These are phyloP conservation scores for Pterois miles DNA, from an alignment of 2,797 vertebrate genomes.

Conservation along the genomic window DNA sequence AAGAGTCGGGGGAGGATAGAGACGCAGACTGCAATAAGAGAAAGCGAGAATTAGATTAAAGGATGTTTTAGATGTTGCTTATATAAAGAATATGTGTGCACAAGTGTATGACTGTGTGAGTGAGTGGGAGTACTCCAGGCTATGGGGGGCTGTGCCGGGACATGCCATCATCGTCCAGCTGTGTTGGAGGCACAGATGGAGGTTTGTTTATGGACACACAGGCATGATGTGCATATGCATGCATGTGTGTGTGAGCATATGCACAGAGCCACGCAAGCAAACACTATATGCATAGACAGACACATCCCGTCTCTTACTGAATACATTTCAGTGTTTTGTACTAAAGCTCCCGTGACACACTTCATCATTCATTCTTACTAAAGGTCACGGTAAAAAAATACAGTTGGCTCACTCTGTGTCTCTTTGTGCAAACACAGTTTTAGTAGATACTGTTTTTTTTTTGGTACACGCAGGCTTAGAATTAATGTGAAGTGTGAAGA, in stretches of 20 bases:
- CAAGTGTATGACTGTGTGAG: background rate
- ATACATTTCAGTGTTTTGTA: slow-evolving; percentile 31
- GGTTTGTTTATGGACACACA: slow-evolving; percentile 61
- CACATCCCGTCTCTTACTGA: background rate
- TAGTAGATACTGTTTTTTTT: slow-evolving; percentile 10
- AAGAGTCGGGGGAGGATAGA: slow-evolving; percentile 16
- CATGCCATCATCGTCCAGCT: slow-evolving; percentile 74
- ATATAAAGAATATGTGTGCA: background rate
- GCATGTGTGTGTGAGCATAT: slow-evolving; percentile 37
- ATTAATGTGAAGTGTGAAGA: background rate
- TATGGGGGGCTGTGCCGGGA: slow-evolving; percentile 56
- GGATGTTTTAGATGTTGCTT: slow-evolving; percentile 31
- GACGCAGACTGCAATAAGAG: slow-evolving; percentile 15
- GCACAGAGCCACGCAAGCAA: slow-evolving; percentile 19
- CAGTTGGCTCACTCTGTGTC: background rate
- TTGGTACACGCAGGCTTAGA: background rate
- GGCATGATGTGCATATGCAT: slow-evolving; percentile 49
- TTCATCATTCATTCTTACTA: slow-evolving; percentile 37
- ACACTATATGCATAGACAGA: slow-evolving; percentile 9
- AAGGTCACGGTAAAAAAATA: slow-evolving; percentile 46
- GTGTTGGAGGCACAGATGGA: slow-evolving; percentile 77
- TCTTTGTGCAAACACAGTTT: slow-evolving; percentile 4
- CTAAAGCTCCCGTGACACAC: slow-evolving; percentile 32
- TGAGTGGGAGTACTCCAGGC: slow-evolving; percentile 54
- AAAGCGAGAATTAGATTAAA: slow-evolving; percentile 34